phyloP scores from a whole-genome alignment of 2,113 vertebrate genomes.

The Oxygymnocypris stewartii region DNA sequence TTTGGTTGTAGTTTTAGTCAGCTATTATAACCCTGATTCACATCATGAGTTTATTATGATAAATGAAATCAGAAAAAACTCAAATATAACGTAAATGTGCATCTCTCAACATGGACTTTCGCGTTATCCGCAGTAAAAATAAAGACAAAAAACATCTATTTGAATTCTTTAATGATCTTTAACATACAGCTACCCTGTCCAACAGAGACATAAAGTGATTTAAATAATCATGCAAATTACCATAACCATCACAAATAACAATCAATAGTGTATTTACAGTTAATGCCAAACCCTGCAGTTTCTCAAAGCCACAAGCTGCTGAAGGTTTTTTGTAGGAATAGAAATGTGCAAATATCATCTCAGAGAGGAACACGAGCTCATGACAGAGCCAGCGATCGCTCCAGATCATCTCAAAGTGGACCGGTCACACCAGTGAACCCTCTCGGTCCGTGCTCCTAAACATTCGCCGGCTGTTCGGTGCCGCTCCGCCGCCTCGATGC shows the following conservation, averaged over 20 bases:
- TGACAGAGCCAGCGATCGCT: neutral
- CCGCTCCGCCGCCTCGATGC: conserved; percentile 53
- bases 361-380: no score
- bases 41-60: no score
- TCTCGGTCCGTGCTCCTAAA: conserved; percentile 72
- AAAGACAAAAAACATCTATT: neutral
- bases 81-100: no score
- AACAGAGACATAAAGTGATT: conserved; percentile 16
- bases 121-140: neutral
- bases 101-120: neutral
- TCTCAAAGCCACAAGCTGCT: neutral
- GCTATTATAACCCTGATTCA: neutral
- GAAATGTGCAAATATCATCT: conserved; percentile 19
- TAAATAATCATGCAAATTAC: conserved; percentile 35
- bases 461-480: conserved; percentile 57
- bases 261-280: neutral
- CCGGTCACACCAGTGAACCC: conserved; percentile 71
- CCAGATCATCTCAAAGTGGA: neutral
- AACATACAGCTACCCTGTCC: conserved; percentile 36
- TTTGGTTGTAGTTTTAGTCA: no score
- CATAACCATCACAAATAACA: neutral
- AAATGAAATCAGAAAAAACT: no score
- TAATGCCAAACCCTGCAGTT: neutral
- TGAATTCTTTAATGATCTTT: conserved; percentile 46
- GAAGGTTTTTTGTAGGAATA: neutral